phyloP scores from a whole-genome alignment of 64 coral and sea anemone species.

The Montipora foliosa region DNA sequence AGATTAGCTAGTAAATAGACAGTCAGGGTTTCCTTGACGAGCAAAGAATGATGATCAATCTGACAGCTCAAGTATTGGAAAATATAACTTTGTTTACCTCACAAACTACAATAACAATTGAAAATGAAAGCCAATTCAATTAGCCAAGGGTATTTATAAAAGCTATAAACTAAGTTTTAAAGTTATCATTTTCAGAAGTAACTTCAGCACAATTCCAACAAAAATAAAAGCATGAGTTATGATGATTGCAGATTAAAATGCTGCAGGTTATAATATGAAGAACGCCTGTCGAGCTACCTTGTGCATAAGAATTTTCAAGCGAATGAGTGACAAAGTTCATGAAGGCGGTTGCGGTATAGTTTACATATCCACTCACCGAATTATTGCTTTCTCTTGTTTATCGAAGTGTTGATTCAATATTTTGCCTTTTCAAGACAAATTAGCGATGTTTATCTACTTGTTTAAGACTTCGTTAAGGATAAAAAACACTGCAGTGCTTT shows the following conservation, averaged over 20 bases:
- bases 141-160: neutral
- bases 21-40: slow-evolving; percentile 6
- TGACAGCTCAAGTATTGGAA: neutral
- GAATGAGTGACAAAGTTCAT: neutral
- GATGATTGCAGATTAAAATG: neutral
- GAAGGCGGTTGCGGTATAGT: neutral
- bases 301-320: neutral
- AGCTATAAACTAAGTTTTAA: neutral
- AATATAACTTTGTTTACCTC: neutral
- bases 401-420: slow-evolving; percentile 3
- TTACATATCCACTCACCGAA: neutral
- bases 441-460: neutral
- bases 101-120: neutral
- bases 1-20: neutral
- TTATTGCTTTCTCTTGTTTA: neutral
- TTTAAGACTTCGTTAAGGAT: neutral
- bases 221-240: neutral
- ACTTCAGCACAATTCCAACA: neutral
- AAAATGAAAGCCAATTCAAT: neutral
- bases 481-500: neutral
- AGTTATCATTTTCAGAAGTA: neutral
- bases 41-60: slow-evolving; percentile 1
- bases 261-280: neutral
- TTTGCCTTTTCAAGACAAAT: neutral
- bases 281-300: neutral